Conservation (phyloP, 2,888 invertebrate species). For the Liopterus haemorrhoidalis region DNA sequence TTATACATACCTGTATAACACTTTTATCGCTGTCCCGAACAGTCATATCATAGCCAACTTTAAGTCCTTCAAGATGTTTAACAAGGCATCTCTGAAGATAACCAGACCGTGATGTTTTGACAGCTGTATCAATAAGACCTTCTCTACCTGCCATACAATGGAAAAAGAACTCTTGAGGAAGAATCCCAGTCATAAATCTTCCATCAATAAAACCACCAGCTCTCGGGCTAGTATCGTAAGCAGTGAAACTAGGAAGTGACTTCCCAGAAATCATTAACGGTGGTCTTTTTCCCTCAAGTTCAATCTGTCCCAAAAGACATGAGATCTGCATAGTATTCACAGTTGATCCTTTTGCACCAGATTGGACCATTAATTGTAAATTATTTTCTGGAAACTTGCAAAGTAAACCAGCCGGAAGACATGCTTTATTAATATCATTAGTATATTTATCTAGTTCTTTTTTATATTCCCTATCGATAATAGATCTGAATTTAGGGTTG, state of each 20-base stretch:
- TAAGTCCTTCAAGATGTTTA: conserved; percentile 95
- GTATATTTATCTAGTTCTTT: conserved; percentile 72
- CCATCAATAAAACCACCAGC: conserved; percentile 96
- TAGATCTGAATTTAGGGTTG: conserved; percentile 71
- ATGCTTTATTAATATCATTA: conserved; percentile 82
- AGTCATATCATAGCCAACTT: conserved; percentile 87
- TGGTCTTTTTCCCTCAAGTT: conserved; percentile 95
- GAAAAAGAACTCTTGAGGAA: conserved; percentile 97
- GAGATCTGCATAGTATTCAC: conserved; percentile 99
- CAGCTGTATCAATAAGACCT: conserved; percentile 98
- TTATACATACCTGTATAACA: conserved; percentile 66
- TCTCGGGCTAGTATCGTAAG: conserved; percentile 80
- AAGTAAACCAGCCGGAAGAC: conserved; percentile 77
- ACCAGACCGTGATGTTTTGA: conserved; percentile 97
- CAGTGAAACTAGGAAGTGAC: conserved; percentile 84
- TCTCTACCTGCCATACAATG: conserved; percentile 99
- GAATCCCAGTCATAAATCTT: conserved; percentile 96
- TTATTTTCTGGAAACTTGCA: conserved; percentile 90
- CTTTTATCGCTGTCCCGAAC: conserved; percentile 92
- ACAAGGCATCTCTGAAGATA: conserved; percentile 95
- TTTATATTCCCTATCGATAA: conserved; percentile 81
- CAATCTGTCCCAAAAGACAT: conserved; percentile 94
- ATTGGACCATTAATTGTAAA: conserved; percentile 96
- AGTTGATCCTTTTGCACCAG: conserved; percentile 97
- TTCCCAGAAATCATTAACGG: conserved; percentile 91